These are phyloP conservation scores for Spinus pinus DNA, from an alignment of 2,797 vertebrate species.

Conservation along the genomic window DNA sequence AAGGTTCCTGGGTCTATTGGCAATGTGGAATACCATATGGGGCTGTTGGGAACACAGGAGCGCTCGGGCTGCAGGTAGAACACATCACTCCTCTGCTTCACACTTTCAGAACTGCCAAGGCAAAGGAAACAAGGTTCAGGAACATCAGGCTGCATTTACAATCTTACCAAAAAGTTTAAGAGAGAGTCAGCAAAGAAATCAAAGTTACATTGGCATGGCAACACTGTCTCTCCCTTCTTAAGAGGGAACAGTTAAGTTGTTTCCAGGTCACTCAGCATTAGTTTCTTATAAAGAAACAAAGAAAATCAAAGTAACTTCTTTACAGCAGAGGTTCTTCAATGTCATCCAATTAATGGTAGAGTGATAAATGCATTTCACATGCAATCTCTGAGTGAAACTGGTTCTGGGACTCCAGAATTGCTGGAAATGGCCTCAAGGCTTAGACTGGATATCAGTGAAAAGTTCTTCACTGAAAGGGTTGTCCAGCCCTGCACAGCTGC, in stretches of 20 bases:
- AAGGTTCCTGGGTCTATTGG: slow-evolving; percentile 88
- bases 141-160: not conserved
- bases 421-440: not conserved
- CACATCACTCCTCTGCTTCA: slow-evolving; percentile 93
- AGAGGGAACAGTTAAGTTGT: not conserved
- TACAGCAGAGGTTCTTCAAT: not conserved
- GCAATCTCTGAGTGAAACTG: not conserved
- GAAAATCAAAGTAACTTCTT: not conserved
- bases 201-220: not conserved
- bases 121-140: not conserved
- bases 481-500: not conserved
- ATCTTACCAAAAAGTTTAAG: not conserved
- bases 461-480: not conserved
- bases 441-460: not conserved
- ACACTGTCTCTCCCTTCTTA: not conserved
- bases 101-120: slow-evolving; percentile 86
- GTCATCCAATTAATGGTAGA: not conserved
- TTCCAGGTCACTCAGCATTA: not conserved
- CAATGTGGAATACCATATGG: slow-evolving; percentile 94
- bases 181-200: not conserved
- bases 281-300: not conserved
- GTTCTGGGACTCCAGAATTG: not conserved
- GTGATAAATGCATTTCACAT: not conserved
- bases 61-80: slow-evolving; percentile 98
- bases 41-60: slow-evolving; percentile 96